Base-by-base conservation (phyloP, 1,140 invertebrate species). In the Lithobius niger region DNA sequence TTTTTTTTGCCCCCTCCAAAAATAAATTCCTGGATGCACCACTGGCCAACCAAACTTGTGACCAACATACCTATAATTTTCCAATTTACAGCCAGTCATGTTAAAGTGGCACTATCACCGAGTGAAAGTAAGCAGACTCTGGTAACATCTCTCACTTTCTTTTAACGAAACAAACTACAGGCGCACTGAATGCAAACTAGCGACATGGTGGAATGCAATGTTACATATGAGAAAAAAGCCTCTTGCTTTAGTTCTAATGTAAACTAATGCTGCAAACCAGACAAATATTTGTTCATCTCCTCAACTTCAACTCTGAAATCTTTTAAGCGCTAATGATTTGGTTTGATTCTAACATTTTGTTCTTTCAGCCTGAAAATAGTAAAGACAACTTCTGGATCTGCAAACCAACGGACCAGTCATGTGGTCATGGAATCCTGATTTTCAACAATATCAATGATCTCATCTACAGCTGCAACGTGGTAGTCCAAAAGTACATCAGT, bases 401-500 rank as follows among this genome's bases (percentile, higher is more conserved):
- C 65, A 91, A 90, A 64, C 88, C 87, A 4, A 84, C 87, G 0
- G 82, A 84, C 1, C 80, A 85, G 64, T 88, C 85, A 60, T 82
- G 88, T 71, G 86, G 86, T 0, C 76, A 79, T 63, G 86, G 86
- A 43, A 89, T 90, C 58, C 84, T 84, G 66, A 65, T 91, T 16
- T 89, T 89, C 69, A 75, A 86, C 83, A 81, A 82, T 69, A 69
- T 86, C 2, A 82, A 82, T 55, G 83, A 86, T 50, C 71, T 88
- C 57, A 77, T 73, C 0, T 88, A 85, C 64, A 80, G 83, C 40
- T 65, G 62, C 0, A 80, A 76, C 50, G 79, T 80, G 1, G 79
- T 84, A 2, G 83, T 84, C 18, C 86, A 90, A 69, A 74, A 79
- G 54, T 95, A 95, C 64, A 87, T 94, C 19, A 79, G 86, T 57